Base-by-base conservation (phyloP, 2,797 vertebrate genomes). In the Echeneis naucrates region DNA sequence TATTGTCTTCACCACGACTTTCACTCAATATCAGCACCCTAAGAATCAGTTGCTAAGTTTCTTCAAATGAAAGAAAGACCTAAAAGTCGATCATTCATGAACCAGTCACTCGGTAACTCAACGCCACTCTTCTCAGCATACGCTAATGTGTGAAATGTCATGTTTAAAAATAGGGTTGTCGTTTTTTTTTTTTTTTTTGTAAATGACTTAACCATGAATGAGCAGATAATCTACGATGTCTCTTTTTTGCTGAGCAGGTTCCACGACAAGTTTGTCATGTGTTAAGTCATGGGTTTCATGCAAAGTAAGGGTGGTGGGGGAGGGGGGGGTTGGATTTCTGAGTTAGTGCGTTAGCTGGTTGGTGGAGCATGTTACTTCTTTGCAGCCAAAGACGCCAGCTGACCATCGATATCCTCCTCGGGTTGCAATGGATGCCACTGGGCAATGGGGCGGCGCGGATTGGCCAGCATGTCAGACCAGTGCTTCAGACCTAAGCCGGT, bases 391-490 rank as follows among this genome's bases (percentile, higher is more conserved):
- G 94, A 87, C 4, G 96, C 96, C 78, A 95, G 91, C 68, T 92
- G 87, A 61, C 92, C 94, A 0, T 99, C 97, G 30, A 99, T 97
- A 85, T 99, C 98, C 75, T 99, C 98, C 92, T 99, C 98, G 0
- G 96, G 97, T 82, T 98, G 97, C 69, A 99, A 94, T 0, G 95
- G 94, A 82, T 99, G 98, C 98, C 98, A 99, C 92, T 99, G 98
- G 66, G 98, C 98, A 0, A 99, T 98, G 86, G 98, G 98, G 59
- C 98, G 94, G 32, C 98, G 95, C 0, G 98, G 98, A 80, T 99
- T 99, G 63, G 98, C 87, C 93, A 99, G 87, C 98, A 99, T 99
- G 93, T 99, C 98, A 0, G 97, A 98, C 98, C 98, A 99, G 89
- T 99, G 98, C 91, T 98, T 96, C 62, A 97, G 94, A 90, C 97